A percentile compares a stretch with the other conserved stretches of the same genome.
Evolutionary conservation across 2,888 invertebrate species (phyloP).

Genomic region (Cylloceria caligata): DNA sequence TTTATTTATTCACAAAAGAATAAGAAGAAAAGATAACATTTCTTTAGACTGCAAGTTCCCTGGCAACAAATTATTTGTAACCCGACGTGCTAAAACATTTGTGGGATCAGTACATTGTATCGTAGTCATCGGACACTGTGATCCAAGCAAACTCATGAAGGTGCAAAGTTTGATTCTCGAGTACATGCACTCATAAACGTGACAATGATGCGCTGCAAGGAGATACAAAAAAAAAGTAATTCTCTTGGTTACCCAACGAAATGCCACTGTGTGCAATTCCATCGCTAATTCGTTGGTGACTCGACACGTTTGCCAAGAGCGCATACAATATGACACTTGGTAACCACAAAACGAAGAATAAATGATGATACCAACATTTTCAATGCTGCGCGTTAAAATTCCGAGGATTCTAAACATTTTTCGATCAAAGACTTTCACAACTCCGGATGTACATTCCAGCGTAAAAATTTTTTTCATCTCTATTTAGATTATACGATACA

Average conservation of each 20-base stretch:
- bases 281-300: slow-evolving; percentile 41
- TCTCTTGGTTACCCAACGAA: slow-evolving; percentile 28
- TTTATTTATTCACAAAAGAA: neutral
- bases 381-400: slow-evolving; percentile 16
- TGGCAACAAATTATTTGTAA: neutral
- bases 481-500: neutral
- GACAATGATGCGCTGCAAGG: slow-evolving; percentile 24
- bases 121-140: slow-evolving; percentile 42
- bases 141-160: slow-evolving; percentile 29
- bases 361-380: neutral
- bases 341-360: slow-evolving; percentile 2
- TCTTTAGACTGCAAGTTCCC: neutral
- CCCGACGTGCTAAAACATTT: neutral
- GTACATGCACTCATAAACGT: neutral
- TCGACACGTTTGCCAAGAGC: slow-evolving; percentile 29
- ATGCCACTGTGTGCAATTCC: slow-evolving; percentile 2
- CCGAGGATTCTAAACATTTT: slow-evolving; percentile 17
- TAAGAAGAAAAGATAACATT: neutral
- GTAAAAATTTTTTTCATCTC: neutral
- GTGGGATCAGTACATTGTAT: slow-evolving; percentile 46
- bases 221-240: slow-evolving; percentile 33
- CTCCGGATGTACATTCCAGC: slow-evolving; percentile 5
- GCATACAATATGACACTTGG: neutral
- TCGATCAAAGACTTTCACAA: neutral
- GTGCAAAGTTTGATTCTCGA: slow-evolving; percentile 59